Evolutionary conservation across 1,140 invertebrate species (phyloP), one percentile per base, ranked within the genome.

Genomic region (Ladona fulva): DNA sequence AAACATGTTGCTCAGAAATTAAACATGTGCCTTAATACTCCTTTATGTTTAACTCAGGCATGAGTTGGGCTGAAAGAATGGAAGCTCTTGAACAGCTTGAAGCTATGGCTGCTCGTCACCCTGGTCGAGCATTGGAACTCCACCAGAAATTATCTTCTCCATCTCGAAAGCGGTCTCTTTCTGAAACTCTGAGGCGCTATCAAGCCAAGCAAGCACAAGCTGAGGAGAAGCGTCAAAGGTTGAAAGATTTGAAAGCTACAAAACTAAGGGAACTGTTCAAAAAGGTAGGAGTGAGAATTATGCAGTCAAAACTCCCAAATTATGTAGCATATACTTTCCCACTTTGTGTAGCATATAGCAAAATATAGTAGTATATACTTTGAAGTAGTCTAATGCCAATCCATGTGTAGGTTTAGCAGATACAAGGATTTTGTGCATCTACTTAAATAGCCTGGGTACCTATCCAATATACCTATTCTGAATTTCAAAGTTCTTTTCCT

Each of bases 81-180:
- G 52, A 66, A 79, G 6, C 52, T 0, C 82, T 95, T 22, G 92
- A 91, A 11, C 91, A 92, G 16, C 84, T 94, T 16, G 89, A 93
- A 81, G 92, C 90, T 0, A 85, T 94, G 6, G 92, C 93, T n/a
- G 90, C 91, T 0, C 89, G 95, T 74, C 92, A 95, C 85, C 96
- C 96, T 3, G 95, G 96, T 0, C 88, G 95, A 79, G 95, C 95
- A 0, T 88, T 96, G 76, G 94, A 97, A 80, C 86, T 98, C 74
- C 96, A 97, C 84, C 95, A 96, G 81, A 98, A 98, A 84, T 84
- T 98, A 0, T 97, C 95, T 0, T 96, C 95, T 74, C 95, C 95
- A 0, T 94, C 95, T 3, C 88, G 95, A 76, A 92, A 94, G 81
- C 90, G 93, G 78, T 95, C 91, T 25, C 82, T 93, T 24, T 90